Evolutionary conservation across 2,888 invertebrate genomes (phyloP), one percentile per base, ranked within the genome.

Genomic region (Patella pellucida): DNA sequence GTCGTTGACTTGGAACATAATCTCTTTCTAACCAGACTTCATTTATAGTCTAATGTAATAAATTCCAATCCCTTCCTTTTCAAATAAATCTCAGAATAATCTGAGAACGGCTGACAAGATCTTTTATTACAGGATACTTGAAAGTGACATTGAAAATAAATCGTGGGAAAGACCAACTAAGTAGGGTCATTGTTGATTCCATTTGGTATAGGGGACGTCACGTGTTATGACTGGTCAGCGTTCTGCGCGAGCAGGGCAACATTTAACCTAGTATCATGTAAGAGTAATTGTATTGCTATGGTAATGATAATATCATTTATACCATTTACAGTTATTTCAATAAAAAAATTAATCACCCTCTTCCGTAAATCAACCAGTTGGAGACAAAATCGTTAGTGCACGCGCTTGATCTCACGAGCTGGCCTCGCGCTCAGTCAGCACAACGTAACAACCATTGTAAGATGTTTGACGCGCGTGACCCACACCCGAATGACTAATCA

Each of bases 141-240:
- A 19, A 15, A 23, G 19, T 62, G 62, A 62, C 62, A 62, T 19
- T 62, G 19, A 12, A n/a, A 19, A 23, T 23, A 23, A 62, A 14
- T 19, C 62, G 62, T 62, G 62, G 62, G 62, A 62, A 62, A 12
- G 23, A n/a, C 19, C 23, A 23, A 23, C 19, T 62, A 19, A 62
- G 23, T 62, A 23, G 19, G 62, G 62, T 62, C 62, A 62, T 62
- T 23, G 62, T 41, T 41, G 62, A 62, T 62, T 62, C 19, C 23
- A 23, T 19, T 62, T 12, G 19, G 19, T 62, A 62, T 62, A 62
- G 19, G 62, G 62, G 62, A 23, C 23, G 62, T 62, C 62, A 62
- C 62, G 62, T 62, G 62, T 23, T 62, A 12, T 62, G 19, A 23
- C 62, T 62, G 62, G 62, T 62, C 62, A 62, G 23, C n/a, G 62